A percentile compares a stretch with the other conserved stretches of the same genome.
Conservation (phyloP, 1,140 invertebrate genomes). For the Tetramorium alpestre region DNA sequence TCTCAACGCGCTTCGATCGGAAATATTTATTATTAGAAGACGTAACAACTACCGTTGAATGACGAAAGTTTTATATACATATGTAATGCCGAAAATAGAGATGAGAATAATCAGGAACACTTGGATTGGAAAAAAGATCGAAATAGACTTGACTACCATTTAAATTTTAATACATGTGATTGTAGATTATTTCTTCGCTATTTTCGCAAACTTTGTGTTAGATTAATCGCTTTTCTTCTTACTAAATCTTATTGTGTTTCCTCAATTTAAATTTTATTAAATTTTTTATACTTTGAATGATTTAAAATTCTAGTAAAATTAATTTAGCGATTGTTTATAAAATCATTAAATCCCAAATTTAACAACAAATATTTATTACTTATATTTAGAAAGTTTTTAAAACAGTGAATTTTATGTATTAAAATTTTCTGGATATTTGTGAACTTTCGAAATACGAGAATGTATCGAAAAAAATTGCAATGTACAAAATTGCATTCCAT, state of each 20-base stretch:
- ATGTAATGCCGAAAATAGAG: not conserved
- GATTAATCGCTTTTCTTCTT: too few relatives aligned
- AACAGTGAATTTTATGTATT: not conserved
- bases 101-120: not conserved
- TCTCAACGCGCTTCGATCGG: not conserved
- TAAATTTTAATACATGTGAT: too few relatives aligned
- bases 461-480: conserved; percentile 8
- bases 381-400: not conserved
- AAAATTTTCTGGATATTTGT: not conserved
- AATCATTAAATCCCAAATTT: not conserved
- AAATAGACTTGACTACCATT: not conserved
- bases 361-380: not conserved
- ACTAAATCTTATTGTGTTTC: too few relatives aligned
- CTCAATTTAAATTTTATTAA: too few relatives aligned
- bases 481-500: conserved; percentile 7
- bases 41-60: not conserved
- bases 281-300: not conserved
- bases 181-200: too few relatives aligned
- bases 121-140: not conserved
- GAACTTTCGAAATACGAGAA: not conserved
- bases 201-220: too few relatives aligned
- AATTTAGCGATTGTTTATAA: not conserved
- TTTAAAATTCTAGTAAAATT: not conserved
- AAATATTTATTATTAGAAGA: not conserved
- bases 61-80: not conserved